Conservation (phyloP, 2,888 invertebrate species). For the Dascillus cervinus region DNA sequence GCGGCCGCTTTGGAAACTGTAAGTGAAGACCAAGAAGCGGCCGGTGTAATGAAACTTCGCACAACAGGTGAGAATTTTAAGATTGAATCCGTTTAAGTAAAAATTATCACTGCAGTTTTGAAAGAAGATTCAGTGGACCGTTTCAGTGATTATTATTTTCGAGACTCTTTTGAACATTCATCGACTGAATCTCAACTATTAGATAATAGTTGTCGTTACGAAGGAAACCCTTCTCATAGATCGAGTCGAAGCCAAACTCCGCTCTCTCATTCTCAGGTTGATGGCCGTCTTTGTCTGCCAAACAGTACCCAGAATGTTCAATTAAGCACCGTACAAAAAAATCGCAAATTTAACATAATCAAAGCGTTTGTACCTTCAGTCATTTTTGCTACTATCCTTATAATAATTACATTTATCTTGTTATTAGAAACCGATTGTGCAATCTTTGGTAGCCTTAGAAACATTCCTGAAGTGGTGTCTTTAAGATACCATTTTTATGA, state of each 20-base stretch:
- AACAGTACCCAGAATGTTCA: slow-evolving; percentile 22
- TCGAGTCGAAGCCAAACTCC: slow-evolving; percentile 47
- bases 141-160: slow-evolving; percentile 61
- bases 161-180: slow-evolving; percentile 72
- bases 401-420: slow-evolving; percentile 44
- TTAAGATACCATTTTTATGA: slow-evolving; percentile 75
- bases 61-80: slow-evolving; percentile 32
- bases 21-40: slow-evolving; percentile 58
- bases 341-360: slow-evolving; percentile 54
- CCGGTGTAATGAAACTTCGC: slow-evolving; percentile 35
- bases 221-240: slow-evolving; percentile 41
- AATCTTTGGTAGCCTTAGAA: slow-evolving; percentile 58
- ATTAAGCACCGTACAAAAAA: slow-evolving; percentile 34
- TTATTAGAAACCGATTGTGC: slow-evolving; percentile 74
- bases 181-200: slow-evolving; percentile 68
- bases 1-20: slow-evolving; percentile 56
- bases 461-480: slow-evolving; percentile 69
- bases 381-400: slow-evolving; percentile 61
- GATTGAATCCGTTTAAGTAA: too few species aligned
- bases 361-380: slow-evolving; percentile 73
- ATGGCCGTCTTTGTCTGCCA: slow-evolving; percentile 35
- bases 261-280: slow-evolving; percentile 37
- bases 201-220: slow-evolving; percentile 37
- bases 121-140: slow-evolving; percentile 43
- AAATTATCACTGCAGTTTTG: slow-evolving; percentile 20